phyloP scores from a whole-genome alignment of 2,888 invertebrate genomes.

The Graphium colonna region DNA sequence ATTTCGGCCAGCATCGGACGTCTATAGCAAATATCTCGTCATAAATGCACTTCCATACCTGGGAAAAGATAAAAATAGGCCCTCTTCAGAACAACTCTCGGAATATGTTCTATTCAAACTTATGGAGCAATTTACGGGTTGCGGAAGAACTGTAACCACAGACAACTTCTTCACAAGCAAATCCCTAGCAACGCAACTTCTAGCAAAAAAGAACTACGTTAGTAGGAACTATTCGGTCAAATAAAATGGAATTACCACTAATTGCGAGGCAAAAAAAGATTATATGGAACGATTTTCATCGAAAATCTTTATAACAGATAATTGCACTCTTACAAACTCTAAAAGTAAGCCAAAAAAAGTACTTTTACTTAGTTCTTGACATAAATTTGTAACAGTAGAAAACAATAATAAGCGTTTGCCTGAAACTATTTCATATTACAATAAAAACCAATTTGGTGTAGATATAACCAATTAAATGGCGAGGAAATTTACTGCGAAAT shows the following conservation, averaged over 20 bases:
- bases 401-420: no score
- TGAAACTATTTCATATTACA: no score
- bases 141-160: slow-evolving; percentile 11
- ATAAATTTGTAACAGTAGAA: no score
- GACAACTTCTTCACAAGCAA: no score
- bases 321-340: slow-evolving; percentile 19
- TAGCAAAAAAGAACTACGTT: slow-evolving; percentile 18
- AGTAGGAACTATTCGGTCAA: slow-evolving; percentile 13
- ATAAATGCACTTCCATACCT: background rate
- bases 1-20: background rate
- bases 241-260: slow-evolving; percentile 8
- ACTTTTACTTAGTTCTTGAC: background rate
- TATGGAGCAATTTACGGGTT: slow-evolving; percentile 19
- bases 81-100: slow-evolving; percentile 12
- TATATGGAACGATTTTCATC: slow-evolving; percentile 8
- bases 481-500: no score
- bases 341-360: background rate
- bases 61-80: slow-evolving; percentile 10
- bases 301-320: slow-evolving; percentile 14
- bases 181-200: slow-evolving; percentile 12
- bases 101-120: slow-evolving; percentile 18
- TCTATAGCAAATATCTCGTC: no score
- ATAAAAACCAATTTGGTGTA: slow-evolving; percentile 1
- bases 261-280: slow-evolving; percentile 14
- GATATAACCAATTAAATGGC: no score